Evolutionary conservation across 2,113 vertebrate species (phyloP).

Genomic region (Toxostoma redivivum): DNA sequence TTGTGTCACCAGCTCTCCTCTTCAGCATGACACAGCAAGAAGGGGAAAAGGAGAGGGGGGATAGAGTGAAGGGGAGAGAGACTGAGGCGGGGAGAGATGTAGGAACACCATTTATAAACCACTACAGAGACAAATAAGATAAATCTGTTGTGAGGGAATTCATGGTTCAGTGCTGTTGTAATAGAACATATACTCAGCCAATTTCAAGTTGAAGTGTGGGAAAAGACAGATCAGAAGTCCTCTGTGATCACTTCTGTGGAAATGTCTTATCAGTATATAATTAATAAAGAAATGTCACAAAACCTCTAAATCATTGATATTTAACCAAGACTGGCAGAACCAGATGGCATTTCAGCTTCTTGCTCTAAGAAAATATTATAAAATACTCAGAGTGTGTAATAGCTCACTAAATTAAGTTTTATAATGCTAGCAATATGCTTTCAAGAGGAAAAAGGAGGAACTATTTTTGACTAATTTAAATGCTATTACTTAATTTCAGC

Average conservation of each 20-base stretch:
- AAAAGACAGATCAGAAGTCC: not conserved
- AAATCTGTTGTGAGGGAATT: not conserved
- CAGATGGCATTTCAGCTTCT: not conserved
- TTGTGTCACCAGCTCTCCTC: not conserved
- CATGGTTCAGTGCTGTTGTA: not conserved
- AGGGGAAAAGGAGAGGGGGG: not conserved
- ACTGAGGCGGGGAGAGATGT: not conserved
- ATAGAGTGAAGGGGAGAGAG: too few species aligned
- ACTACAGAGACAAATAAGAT: not conserved
- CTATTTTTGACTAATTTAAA: not conserved
- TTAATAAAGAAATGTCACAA: not conserved
- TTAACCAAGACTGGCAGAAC: not conserved
- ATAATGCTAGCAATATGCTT: not conserved
- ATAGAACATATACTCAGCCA: not conserved
- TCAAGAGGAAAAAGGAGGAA: not conserved
- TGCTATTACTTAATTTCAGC: not conserved
- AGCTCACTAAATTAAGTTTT: not conserved
- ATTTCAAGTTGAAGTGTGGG: not conserved
- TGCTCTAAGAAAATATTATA: not conserved
- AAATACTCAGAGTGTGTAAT: not conserved
- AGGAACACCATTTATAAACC: not conserved
- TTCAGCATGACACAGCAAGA: not conserved
- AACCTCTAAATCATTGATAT: not conserved
- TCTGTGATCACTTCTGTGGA: not conserved
- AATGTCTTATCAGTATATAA: not conserved